Evolutionary conservation across 2,888 invertebrate genomes (phyloP).

Genomic region (Drosophila imparisetae): DNA sequence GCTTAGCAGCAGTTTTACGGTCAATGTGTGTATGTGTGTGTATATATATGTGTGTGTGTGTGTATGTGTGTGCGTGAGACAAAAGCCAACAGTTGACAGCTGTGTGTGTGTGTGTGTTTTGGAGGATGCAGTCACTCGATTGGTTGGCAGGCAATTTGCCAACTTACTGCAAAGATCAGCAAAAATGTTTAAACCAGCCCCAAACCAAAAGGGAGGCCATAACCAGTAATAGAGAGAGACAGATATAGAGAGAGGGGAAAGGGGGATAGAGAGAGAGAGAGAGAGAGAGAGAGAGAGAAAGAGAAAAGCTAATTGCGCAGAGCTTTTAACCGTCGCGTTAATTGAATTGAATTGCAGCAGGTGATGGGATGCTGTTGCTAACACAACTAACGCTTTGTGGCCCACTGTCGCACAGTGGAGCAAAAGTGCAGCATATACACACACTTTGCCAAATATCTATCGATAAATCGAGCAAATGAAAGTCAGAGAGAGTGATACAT

Average conservation of each 20-base stretch:
- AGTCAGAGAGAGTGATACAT: neutral
- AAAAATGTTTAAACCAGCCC: slow-evolving; percentile 54
- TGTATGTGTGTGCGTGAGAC: slow-evolving; percentile 50
- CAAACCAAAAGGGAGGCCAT: slow-evolving; percentile 2
- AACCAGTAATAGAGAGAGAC: neutral
- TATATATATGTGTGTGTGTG: slow-evolving; percentile 24
- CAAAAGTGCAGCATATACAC: neutral
- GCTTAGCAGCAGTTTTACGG: slow-evolving; percentile 44
- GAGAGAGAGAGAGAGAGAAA: slow-evolving; percentile 2
- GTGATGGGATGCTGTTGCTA: slow-evolving; percentile 34
- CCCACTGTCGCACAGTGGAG: slow-evolving; percentile 42
- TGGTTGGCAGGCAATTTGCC: slow-evolving; percentile 76
- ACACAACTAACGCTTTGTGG: slow-evolving; percentile 1
- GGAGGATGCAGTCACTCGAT: slow-evolving; percentile 50
- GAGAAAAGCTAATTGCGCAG: slow-evolving; percentile 59
- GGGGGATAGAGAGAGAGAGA: too few relatives aligned
- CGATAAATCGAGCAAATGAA: neutral
- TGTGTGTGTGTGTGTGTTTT: slow-evolving; percentile 26
- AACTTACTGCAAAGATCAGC: slow-evolving; percentile 80
- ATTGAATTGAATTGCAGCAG: slow-evolving; percentile 71
- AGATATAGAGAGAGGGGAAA: too few relatives aligned
- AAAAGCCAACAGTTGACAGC: slow-evolving; percentile 73
- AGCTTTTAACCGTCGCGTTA: slow-evolving; percentile 70
- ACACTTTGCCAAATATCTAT: neutral
- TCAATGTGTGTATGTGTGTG: slow-evolving; percentile 17